Evolutionary conservation across 1,140 invertebrate species (phyloP).

Genomic region (Melipona quadrifasciata): DNA sequence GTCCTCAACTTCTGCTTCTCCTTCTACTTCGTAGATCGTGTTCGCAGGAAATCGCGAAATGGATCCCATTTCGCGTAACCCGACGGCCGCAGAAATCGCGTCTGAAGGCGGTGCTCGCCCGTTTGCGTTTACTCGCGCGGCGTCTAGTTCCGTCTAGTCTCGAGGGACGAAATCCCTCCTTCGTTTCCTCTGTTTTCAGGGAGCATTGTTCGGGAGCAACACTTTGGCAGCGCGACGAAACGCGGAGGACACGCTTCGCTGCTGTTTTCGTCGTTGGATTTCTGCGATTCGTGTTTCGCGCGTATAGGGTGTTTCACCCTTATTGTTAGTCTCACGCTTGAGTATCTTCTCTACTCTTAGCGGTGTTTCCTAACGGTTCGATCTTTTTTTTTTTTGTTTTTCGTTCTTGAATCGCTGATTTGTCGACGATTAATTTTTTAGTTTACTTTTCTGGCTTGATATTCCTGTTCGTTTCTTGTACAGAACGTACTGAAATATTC

Average conservation of each 20-base stretch:
- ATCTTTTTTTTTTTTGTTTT: not conserved
- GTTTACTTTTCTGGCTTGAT: too few species aligned
- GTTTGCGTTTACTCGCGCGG: not conserved
- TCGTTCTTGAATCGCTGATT: too few species aligned
- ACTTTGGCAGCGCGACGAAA: conserved; percentile 21
- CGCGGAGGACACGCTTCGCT: conserved; percentile 14
- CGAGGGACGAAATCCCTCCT: conserved; percentile 17
- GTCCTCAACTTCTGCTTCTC: not conserved
- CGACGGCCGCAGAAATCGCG: conserved; percentile 55
- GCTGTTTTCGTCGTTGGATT: conserved; percentile 28
- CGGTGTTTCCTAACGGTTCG: not conserved
- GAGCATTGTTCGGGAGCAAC: conserved; percentile 18
- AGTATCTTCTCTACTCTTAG: not conserved
- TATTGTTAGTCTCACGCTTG: not conserved
- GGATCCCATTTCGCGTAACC: conserved; percentile 65
- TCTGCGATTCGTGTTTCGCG: not conserved
- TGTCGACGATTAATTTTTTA: too few species aligned
- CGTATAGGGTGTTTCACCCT: not conserved
- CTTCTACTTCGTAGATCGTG: conserved; percentile 52
- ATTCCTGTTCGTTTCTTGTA: too few species aligned
- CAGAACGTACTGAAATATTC: too few species aligned
- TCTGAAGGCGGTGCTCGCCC: conserved; percentile 46
- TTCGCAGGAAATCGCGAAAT: conserved; percentile 71
- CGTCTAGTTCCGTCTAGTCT: not conserved
- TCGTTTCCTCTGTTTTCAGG: not conserved